These are phyloP conservation scores for Phyllostomus hastatus DNA, from an alignment of 2,113 vertebrate genomes.

Conservation along the genomic window DNA sequence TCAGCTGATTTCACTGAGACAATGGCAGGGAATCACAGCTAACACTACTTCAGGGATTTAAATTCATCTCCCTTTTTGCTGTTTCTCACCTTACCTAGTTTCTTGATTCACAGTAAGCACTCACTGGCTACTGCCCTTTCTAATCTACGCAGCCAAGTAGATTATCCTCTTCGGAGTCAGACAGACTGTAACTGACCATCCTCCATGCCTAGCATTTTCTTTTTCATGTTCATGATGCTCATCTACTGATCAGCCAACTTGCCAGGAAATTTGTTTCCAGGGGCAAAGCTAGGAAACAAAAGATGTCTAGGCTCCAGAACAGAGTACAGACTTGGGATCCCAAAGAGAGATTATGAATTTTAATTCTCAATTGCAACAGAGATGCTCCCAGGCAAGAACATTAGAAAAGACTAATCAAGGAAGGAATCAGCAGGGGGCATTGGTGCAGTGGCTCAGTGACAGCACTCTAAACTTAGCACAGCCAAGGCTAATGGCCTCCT, in stretches of 20 bases:
- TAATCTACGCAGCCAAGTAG: background rate
- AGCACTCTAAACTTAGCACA: conserved; percentile 47
- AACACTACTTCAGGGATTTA: background rate
- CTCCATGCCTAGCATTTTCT: background rate
- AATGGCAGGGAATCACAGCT: background rate
- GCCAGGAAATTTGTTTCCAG: conserved; percentile 40
- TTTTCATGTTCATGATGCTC: background rate
- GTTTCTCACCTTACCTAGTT: background rate
- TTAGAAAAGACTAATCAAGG: conserved; percentile 64
- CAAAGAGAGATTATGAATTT: conserved; percentile 47
- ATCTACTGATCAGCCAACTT: background rate
- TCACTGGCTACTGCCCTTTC: background rate
- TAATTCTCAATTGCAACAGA: conserved; percentile 21
- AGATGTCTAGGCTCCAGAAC: background rate
- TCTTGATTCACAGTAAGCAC: background rate
- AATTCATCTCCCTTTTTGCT: background rate
- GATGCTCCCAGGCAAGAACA: background rate
- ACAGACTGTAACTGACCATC: background rate
- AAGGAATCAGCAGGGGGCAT: conserved; percentile 53
- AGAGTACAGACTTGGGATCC: background rate
- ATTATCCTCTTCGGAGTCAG: background rate
- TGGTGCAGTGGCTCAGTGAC: background rate
- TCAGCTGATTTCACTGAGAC: background rate
- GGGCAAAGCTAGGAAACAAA: conserved; percentile 22
- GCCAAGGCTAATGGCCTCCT: conserved; percentile 53